phyloP scores from a whole-genome alignment of 2,797 vertebrate species.

The Aythya fuligula region DNA sequence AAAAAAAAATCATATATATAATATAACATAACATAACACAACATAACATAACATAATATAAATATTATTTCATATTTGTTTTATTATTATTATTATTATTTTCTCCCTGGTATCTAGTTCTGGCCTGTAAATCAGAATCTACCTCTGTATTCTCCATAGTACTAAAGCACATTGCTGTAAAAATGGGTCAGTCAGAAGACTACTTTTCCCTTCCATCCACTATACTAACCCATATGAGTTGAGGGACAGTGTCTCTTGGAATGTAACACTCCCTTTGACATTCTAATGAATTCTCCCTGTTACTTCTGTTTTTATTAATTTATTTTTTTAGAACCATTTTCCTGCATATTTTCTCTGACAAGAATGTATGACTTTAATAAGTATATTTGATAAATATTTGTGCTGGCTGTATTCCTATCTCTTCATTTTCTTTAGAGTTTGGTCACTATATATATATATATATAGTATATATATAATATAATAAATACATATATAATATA shows the following conservation, averaged over 20 bases:
- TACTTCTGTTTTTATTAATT: too few species aligned
- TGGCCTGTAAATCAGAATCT: background rate
- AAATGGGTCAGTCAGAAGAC: background rate
- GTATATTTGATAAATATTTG: background rate
- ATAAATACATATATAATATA: too few species aligned
- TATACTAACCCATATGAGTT: accelerated
- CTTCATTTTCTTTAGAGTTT: background rate
- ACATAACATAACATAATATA: too few species aligned
- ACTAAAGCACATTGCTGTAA: background rate
- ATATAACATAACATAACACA: too few species aligned
- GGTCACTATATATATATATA: too few species aligned
- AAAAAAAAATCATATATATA: background rate
- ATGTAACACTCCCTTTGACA: background rate
- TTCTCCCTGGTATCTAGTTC: background rate
- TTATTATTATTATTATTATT: background rate
- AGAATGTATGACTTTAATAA: accelerated
- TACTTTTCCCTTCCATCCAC: background rate
- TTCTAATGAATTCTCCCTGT: too few species aligned
- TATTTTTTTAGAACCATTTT: background rate
- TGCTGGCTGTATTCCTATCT: background rate
- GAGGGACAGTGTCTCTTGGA: background rate
- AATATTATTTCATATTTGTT: too few species aligned
- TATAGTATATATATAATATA: too few species aligned
- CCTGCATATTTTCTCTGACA: background rate
- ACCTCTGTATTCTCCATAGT: background rate